Conservation (phyloP, 2,888 invertebrate species). For the Drosophila parthenogenetica region DNA sequence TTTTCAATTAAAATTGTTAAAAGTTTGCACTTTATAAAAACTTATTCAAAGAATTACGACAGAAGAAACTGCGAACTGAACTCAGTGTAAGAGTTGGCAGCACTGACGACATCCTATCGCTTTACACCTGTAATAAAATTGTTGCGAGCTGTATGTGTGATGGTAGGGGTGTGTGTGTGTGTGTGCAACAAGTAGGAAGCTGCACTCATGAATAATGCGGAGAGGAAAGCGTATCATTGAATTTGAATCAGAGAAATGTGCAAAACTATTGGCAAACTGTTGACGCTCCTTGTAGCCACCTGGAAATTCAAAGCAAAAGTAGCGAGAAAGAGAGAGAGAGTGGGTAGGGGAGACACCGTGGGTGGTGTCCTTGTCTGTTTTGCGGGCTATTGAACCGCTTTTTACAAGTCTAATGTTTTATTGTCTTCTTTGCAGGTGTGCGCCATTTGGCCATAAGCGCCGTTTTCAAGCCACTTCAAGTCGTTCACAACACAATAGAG, state of each 20-base stretch:
- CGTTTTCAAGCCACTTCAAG: slow-evolving; percentile 60
- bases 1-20: too few relatives aligned
- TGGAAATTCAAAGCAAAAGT: background rate
- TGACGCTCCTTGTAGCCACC: slow-evolving; percentile 22
- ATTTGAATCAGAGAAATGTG: slow-evolving; percentile 59
- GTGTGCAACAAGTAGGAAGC: slow-evolving; percentile 56
- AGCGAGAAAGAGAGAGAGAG: background rate
- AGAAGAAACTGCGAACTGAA: slow-evolving; percentile 9
- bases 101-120: slow-evolving; percentile 1
- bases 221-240: slow-evolving; percentile 23
- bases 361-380: slow-evolving; percentile 56
- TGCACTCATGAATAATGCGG: slow-evolving; percentile 39
- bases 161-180: slow-evolving; percentile 14
- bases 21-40: too few relatives aligned
- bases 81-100: slow-evolving; percentile 22
- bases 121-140: background rate
- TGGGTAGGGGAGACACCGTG: background rate
- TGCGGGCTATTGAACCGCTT: slow-evolving; percentile 54
- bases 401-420: slow-evolving; percentile 32
- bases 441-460: slow-evolving; percentile 57
- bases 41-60: background rate
- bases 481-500: slow-evolving; percentile 52
- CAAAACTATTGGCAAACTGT: slow-evolving; percentile 69
- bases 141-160: slow-evolving; percentile 14
- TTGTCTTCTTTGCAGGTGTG: slow-evolving; percentile 57